Evolutionary conservation across 2,113 vertebrate species (phyloP), one percentile per base, ranked within the genome.

Genomic region (Porphyrio hochstetteri): DNA sequence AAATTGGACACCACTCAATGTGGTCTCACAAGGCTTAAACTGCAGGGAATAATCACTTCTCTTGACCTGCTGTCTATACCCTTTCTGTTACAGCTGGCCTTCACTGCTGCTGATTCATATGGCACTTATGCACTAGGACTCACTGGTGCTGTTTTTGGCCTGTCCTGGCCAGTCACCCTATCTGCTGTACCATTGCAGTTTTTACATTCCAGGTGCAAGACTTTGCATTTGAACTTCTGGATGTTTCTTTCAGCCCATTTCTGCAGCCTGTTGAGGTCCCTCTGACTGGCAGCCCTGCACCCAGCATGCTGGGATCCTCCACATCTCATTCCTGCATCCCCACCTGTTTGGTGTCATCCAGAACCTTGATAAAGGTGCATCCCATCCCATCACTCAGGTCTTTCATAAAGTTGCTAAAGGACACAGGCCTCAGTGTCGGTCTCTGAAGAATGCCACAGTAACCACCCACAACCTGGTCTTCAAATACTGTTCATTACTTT

Each of bases 241-340:
- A 68, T 8, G 10, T 75, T 78, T 89, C 48, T 94, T 4, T 77
- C 48, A 56, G 15, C 17, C 31, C 13, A 21, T 78, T 81, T 84
- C 27, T 55, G 28, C 31, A 82, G 33, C 7, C 8, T 63, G 3
- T 33, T 79, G 33, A 77, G 7, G 16, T 70, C 10, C 14, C 10
- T 70, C 19, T 75, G 25, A n/a, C 35, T 28, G 19, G 8, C 7
- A 94, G n/a, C 31, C 18, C 27, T 61, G 14, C 10, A 86, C 13
- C 13, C 21, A 76, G 13, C 7, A 23, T 50, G 19, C 24, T 67
- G 57, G 11, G 24, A 74, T 5, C 12, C 63, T 91, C n/a, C 17
- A 71, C 23, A 40, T 28, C 42, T 10, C 28, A 46, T 29, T 36
- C 28, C 7, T 18, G 4, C 2, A 18, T 5, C 1, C 0, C 7